Evolutionary conservation across 2,888 invertebrate genomes (phyloP).

Genomic region (Chrysina gloriosa): DNA sequence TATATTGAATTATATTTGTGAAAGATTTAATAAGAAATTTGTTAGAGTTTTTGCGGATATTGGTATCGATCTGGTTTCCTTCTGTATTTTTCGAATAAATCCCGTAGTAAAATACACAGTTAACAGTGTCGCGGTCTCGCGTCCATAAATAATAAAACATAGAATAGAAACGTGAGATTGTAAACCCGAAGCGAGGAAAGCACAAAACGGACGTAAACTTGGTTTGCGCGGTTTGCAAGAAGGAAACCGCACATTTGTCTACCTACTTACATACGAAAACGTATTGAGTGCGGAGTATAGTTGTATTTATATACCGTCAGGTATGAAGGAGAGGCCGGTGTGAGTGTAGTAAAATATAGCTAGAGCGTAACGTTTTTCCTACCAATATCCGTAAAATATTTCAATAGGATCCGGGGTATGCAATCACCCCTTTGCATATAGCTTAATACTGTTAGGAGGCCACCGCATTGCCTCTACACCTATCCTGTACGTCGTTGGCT

Average conservation of each 20-base stretch:
- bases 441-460: constrained; percentile 44
- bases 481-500: constrained; percentile 60
- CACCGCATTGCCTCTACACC: constrained; percentile 56
- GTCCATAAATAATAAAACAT: constrained; percentile 35
- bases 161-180: constrained; percentile 31
- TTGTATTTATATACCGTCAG: constrained; percentile 20
- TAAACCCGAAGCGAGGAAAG: constrained; percentile 27
- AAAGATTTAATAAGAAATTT: too few species aligned
- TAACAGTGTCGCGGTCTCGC: constrained; percentile 36
- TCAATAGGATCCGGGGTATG: constrained; percentile 43
- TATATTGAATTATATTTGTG: too few species aligned
- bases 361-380: constrained; percentile 34
- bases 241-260: neutral
- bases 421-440: constrained; percentile 50
- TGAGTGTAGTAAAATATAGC: constrained; percentile 30
- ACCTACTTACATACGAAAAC: constrained; percentile 6
- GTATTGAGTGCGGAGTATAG: constrained; percentile 9
- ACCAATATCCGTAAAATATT: constrained; percentile 43
- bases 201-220: constrained; percentile 6
- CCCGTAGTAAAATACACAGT: constrained; percentile 25
- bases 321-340: constrained; percentile 17
- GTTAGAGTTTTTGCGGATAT: too few species aligned
- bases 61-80: neutral
- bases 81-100: constrained; percentile 23
- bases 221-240: constrained; percentile 14